Base-by-base conservation (phyloP, 2,888 invertebrate species). In the Cantharis rustica region DNA sequence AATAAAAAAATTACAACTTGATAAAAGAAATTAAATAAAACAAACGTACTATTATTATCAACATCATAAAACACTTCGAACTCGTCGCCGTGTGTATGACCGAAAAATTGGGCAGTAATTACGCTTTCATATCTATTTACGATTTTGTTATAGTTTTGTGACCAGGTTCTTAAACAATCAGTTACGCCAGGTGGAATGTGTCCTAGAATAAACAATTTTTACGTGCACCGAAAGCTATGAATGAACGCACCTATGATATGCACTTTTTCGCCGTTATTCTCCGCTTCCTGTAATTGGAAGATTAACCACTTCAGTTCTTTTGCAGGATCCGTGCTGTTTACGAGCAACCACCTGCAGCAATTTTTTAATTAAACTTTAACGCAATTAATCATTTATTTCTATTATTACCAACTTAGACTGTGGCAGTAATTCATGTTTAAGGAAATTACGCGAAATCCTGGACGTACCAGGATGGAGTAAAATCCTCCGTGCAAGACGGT, bases 371-470 rank as follows among this genome's bases (percentile, higher is more conserved):
- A 20, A 71, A 68, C 5, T 7, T 62, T 66, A 2, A 31, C 10
- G 1, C n/a, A 16, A 71, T 71, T 61, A 62, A 13, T 64, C 16
- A 9, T 62, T 47, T 11, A 13, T 62, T 61, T 70, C 7, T 17
- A 61, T 71, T 79, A 79, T 88, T 87, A 94, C 98, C 97, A 98
- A 89, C 97, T 98, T 84, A 95, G 94, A 83, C 95, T 95, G 86
- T 97, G 96, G 87, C 98, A 98, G 88, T 96, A 97, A 88, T 98
- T 98, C 92, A 95, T 97, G 86, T 98, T 98, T 15, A 98, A 89
- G 0, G 98, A 97, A 80, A 98, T 94, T 76, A 98, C 92, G 73
- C 97, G 91, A 86, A 98, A 96, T 11, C 96, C 96, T 0, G 96
- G 96, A 27, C 95, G 91, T 7, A 98, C 93, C 64, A 96, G 91